Percentiles rank a stretch among this genome's conserved stretches.
Conservation (phyloP, 2,113 vertebrate species). For the Phyllopteryx taeniolatus region DNA sequence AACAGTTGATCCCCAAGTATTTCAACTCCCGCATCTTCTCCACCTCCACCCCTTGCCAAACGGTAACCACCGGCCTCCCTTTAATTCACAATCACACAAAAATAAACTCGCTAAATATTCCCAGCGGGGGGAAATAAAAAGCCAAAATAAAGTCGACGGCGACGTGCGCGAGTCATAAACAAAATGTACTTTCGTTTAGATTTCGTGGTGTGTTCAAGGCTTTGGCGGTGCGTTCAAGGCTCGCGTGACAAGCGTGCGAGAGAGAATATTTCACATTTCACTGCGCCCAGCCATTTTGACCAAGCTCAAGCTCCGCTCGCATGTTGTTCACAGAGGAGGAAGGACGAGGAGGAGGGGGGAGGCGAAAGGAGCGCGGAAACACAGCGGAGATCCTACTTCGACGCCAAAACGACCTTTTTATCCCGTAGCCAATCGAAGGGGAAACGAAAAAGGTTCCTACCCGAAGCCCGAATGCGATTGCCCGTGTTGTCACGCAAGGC, state of each 20-base stretch:
- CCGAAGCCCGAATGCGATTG: constrained; percentile 62
- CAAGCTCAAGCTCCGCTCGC: constrained; percentile 65
- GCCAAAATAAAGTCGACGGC: neutral
- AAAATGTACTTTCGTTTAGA: constrained; percentile 18
- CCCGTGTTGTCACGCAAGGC: constrained; percentile 72
- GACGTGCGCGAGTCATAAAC: neutral
- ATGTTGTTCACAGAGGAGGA: constrained; percentile 39
- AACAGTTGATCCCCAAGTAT: neutral
- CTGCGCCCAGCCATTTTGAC: constrained; percentile 74
- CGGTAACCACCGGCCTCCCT: neutral
- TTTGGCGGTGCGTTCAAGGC: neutral
- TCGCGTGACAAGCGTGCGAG: constrained; percentile 31
- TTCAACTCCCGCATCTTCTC: neutral
- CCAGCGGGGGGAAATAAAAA: neutral
- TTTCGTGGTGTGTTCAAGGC: neutral
- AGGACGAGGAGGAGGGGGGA: neutral
- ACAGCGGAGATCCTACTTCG: neutral
- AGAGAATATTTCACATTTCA: constrained; percentile 70
- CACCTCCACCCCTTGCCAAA: neutral
- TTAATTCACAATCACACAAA: neutral
- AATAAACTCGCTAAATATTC: neutral
- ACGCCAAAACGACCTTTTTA: neutral
- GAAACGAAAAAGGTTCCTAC: constrained; percentile 42
- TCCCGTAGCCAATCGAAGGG: neutral
- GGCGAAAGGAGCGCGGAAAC: constrained; percentile 5